phyloP scores from a whole-genome alignment of 2,113 vertebrate genomes.

The Nibea albiflora region DNA sequence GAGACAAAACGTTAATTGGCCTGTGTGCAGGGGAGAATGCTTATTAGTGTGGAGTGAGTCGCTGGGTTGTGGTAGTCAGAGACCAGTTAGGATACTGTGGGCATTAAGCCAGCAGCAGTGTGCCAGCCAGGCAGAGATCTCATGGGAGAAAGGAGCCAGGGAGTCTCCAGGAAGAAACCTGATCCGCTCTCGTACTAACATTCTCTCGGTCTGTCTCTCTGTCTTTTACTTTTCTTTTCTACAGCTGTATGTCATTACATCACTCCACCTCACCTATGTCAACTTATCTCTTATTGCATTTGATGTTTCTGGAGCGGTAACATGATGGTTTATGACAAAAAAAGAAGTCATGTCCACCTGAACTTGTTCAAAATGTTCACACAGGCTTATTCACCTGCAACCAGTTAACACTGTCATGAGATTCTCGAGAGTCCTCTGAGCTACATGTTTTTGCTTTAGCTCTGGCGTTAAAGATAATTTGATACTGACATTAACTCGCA shows the following conservation, averaged over 20 bases:
- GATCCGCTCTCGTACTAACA: slow-evolving; percentile 54
- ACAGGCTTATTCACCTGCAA: slow-evolving; percentile 38
- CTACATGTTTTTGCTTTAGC: slow-evolving; percentile 2
- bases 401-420: neutral
- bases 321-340: neutral
- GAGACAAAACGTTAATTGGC: slow-evolving; percentile 68
- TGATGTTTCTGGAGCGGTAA: slow-evolving; percentile 10
- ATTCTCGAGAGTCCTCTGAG: neutral
- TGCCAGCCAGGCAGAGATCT: slow-evolving; percentile 65
- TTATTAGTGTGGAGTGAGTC: slow-evolving; percentile 58
- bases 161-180: slow-evolving; percentile 77
- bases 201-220: slow-evolving; percentile 22
- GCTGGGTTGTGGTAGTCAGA: slow-evolving; percentile 44
- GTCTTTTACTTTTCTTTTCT: slow-evolving; percentile 40
- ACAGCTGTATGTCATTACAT: slow-evolving; percentile 46
- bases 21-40: slow-evolving; percentile 51
- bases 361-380: slow-evolving; percentile 6
- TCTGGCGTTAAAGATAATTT: neutral
- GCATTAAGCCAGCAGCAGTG: slow-evolving; percentile 59
- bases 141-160: slow-evolving; percentile 71
- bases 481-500: neutral
- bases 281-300: slow-evolving; percentile 29
- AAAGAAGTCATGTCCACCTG: neutral
- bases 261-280: slow-evolving; percentile 26
- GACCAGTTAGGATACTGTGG: slow-evolving; percentile 40